These are phyloP conservation scores for Rhynchophorus ferrugineus DNA, from an alignment of 1,140 invertebrate species.

Conservation along the genomic window DNA sequence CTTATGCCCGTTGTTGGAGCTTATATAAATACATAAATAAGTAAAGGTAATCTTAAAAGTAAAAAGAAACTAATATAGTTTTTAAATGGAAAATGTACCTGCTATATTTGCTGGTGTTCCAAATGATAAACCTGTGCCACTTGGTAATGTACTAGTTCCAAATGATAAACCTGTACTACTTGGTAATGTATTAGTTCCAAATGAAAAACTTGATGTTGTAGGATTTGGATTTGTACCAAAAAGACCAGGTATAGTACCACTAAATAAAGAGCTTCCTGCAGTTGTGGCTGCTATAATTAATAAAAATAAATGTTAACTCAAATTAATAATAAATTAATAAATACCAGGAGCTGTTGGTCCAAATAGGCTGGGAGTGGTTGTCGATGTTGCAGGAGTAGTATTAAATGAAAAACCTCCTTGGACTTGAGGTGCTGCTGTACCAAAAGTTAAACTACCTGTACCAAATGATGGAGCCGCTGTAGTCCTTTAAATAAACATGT, in stretches of 20 bases:
- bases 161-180: not conserved
- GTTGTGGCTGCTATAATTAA: slow-evolving; percentile 9
- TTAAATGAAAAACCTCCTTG: slow-evolving; percentile 16
- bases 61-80: too few relatives aligned
- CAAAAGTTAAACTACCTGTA: slow-evolving; percentile 16
- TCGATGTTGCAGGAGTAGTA: slow-evolving; percentile 11
- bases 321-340: not conserved
- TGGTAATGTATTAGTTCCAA: not conserved
- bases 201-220: not conserved
- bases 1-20: slow-evolving; percentile 27
- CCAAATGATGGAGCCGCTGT: slow-evolving; percentile 10
- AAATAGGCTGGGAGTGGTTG: slow-evolving; percentile 23
- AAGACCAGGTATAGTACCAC: slow-evolving; percentile 4
- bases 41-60: too few relatives aligned
- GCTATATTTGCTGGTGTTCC: not conserved
- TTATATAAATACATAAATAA: too few relatives aligned
- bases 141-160: not conserved
- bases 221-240: slow-evolving; percentile 32
- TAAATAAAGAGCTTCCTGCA: too few relatives aligned
- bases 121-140: not conserved
- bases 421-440: slow-evolving; percentile 14
- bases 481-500: slow-evolving; percentile 4
- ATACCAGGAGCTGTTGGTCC: slow-evolving; percentile 5
- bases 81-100: too few relatives aligned
- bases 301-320: not conserved